A percentile compares a stretch with the other conserved stretches of the same genome.
phyloP scores from a whole-genome alignment of 2,797 vertebrate genomes.

The Phoeniculus purpureus region DNA sequence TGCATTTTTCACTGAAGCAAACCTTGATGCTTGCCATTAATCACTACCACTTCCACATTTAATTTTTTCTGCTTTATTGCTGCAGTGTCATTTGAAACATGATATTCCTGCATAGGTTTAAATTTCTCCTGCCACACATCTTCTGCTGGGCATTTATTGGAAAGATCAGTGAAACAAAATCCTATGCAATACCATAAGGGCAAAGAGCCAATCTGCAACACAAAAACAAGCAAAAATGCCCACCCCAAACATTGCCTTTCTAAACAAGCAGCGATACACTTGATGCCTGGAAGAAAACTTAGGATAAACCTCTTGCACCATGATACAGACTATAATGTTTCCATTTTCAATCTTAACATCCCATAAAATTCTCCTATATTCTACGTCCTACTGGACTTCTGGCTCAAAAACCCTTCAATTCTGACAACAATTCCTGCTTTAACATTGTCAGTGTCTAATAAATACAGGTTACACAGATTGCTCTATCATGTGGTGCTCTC shows the following conservation, averaged over 20 bases:
- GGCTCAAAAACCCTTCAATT: neutral
- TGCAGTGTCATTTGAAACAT: neutral
- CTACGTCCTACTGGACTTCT: too few species aligned
- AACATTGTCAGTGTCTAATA: neutral
- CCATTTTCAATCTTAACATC: neutral
- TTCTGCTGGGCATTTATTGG: neutral
- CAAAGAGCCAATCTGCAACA: neutral
- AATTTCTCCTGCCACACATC: neutral
- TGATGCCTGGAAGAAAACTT: neutral
- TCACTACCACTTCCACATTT: neutral
- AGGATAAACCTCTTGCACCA: neutral
- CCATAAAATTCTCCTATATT: neutral
- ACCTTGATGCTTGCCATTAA: neutral
- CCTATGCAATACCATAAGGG: neutral
- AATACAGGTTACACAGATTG: neutral
- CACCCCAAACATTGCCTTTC: neutral
- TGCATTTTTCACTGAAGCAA: neutral
- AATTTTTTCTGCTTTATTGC: neutral
- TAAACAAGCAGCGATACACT: neutral
- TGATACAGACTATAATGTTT: neutral
- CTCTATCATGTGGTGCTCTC: neutral
- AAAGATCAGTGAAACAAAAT: neutral
- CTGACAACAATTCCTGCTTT: neutral
- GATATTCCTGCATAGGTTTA: neutral
- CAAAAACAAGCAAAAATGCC: neutral